Conservation (phyloP, 2,888 invertebrate species). For the Archaeoteleia sp. region DNA sequence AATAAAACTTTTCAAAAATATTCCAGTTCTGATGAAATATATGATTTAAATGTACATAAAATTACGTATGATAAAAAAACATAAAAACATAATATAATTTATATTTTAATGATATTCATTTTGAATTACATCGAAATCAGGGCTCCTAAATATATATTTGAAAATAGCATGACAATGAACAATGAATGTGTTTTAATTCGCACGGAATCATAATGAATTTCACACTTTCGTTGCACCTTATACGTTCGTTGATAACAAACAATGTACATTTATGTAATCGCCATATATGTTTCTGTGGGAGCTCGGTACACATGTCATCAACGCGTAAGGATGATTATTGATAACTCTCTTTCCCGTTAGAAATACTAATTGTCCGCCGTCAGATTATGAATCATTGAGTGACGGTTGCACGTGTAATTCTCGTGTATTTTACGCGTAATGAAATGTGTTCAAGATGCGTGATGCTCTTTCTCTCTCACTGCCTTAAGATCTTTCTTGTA, state of each 20-base stretch:
- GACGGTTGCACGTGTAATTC: conserved; percentile 6
- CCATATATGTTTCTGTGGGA: conserved; percentile 2
- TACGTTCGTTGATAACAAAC: background rate
- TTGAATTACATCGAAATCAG: no score
- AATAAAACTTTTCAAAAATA: no score
- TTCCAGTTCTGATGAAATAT: no score
- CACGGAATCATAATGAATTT: no score
- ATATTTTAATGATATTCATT: no score
- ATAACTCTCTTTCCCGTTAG: conserved; percentile 48
- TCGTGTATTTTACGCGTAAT: background rate
- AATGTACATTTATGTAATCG: conserved; percentile 30
- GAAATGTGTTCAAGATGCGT: conserved; percentile 1
- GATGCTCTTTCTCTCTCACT: conserved; percentile 20
- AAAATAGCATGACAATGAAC: no score
- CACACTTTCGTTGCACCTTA: conserved; percentile 2
- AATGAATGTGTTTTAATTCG: no score
- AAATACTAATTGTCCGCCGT: conserved; percentile 32
- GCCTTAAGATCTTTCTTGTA: conserved; percentile 12
- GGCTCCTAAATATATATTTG: no score
- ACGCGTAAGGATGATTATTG: conserved; percentile 13
- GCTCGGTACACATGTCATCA: conserved; percentile 10
- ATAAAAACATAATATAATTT: no score
- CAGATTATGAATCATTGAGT: conserved; percentile 33
- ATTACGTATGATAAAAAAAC: no score
- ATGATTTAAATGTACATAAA: no score